Evolutionary conservation across 2,113 vertebrate genomes (phyloP), one percentile per base, ranked within the genome.

Genomic region (Cnemophilus loriae): DNA sequence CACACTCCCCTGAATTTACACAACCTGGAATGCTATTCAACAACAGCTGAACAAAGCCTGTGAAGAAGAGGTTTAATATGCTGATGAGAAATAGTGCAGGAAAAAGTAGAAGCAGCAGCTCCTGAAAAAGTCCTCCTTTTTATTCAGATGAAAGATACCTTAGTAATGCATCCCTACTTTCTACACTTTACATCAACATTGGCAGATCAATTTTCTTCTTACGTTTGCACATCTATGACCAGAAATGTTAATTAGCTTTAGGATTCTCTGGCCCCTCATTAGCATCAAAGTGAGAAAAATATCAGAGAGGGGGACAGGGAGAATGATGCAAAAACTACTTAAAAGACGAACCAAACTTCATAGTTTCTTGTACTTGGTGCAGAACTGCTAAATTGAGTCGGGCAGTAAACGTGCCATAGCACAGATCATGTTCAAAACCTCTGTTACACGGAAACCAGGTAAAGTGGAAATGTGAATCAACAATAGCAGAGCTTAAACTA

Each of bases 231-330:
- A 55, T 76, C 44, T 30, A 14, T 8, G 15, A 73, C 46, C 93
- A 93, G 68, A 96, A 88, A 97, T 89, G 44, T 90, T 97, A 95
- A 97, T 95, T 96, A 92, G 69, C 92, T 69, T 87, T 56, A 73
- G 87, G 55, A 79, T 94, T 52, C 79, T 96, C 73, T 94, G 60
- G 64, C 83, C 74, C 55, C 67, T 89, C 32, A 53, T 73, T 77
- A 80, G 44, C 44, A n/a, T 87, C 89, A 96, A 96, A 93, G 95
- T 92, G 93, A 96, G 90, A 96, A 95, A 94, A 81, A 61, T 61
- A 90, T 63, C 85, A 77, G 57, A 32, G 6, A 84, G 79, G 30
- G 35, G 23, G 83, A 79, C 18, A 90, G 95, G 85, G 4, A 35
- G 49, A 85, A 83, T 84, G 39, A 77, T 6, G 50, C 33, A 90